These are phyloP conservation scores for Camptogramma bilineatum DNA, from an alignment of 2,888 invertebrate genomes.

Conservation along the genomic window DNA sequence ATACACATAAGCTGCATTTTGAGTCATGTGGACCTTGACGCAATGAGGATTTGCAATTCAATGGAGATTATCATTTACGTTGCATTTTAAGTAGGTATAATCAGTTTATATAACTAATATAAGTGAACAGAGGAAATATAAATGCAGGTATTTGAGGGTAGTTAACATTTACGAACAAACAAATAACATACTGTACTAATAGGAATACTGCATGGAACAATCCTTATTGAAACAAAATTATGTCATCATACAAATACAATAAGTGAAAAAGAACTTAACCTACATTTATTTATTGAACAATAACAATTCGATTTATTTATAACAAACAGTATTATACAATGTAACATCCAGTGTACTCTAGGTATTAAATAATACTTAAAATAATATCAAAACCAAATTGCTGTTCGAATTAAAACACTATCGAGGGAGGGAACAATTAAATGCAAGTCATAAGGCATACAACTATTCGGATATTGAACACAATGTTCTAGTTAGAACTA, in stretches of 20 bases:
- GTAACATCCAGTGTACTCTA: slow-evolving; percentile 61
- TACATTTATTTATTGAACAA: slow-evolving; percentile 54
- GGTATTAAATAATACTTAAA: slow-evolving; percentile 61
- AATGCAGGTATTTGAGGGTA: slow-evolving; percentile 62
- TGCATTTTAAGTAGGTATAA: slow-evolving; percentile 9
- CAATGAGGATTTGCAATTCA: slow-evolving; percentile 11
- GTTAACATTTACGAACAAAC: slow-evolving; percentile 43
- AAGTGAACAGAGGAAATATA: slow-evolving; percentile 46
- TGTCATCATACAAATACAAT: slow-evolving; percentile 34
- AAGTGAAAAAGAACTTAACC: slow-evolving; percentile 53
- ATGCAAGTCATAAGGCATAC: slow-evolving; percentile 57
- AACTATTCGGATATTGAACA: slow-evolving; percentile 57
- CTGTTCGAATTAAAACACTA: slow-evolving; percentile 54
- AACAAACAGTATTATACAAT: slow-evolving; percentile 51
- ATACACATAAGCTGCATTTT: background rate
- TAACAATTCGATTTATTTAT: slow-evolving; percentile 53
- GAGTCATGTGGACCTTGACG: background rate
- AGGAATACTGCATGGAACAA: slow-evolving; percentile 45
- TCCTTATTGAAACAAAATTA: slow-evolving; percentile 31
- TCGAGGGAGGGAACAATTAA: slow-evolving; percentile 56
- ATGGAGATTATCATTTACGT: slow-evolving; percentile 12
- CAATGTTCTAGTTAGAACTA: slow-evolving; percentile 59
- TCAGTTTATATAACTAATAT: slow-evolving; percentile 6
- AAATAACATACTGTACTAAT: slow-evolving; percentile 35
- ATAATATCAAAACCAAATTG: slow-evolving; percentile 59